Percentiles rank a stretch among this genome's conserved stretches.
Conservation (phyloP, 2,113 vertebrate genomes). For the Myotis brandtii region DNA sequence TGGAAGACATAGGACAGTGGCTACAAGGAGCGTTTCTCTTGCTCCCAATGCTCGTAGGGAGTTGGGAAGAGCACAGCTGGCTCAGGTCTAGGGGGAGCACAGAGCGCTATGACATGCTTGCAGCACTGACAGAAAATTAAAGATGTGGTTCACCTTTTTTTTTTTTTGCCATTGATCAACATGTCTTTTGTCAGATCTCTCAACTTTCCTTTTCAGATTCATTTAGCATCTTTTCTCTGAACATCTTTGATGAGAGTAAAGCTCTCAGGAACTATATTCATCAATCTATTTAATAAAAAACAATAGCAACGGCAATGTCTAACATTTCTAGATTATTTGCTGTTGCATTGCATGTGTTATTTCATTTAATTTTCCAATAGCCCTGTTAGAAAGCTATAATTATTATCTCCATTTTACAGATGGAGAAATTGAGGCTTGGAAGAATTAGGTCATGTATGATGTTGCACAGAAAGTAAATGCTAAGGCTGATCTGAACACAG, state of each 20-base stretch:
- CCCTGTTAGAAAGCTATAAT: not conserved
- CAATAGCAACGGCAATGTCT: not conserved
- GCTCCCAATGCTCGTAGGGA: not conserved
- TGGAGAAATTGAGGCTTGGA: not conserved
- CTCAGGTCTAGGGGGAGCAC: not conserved
- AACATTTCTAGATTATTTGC: not conserved
- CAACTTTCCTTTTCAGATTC: constrained; percentile 39
- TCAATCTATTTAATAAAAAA: constrained; percentile 39
- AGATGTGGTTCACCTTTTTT: not conserved
- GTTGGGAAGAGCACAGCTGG: not conserved
- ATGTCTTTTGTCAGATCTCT: constrained; percentile 19
- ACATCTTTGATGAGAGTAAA: constrained; percentile 6
- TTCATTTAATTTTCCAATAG: constrained; percentile 36
- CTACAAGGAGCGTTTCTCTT: not conserved
- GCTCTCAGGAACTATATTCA: not conserved
- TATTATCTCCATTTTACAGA: not conserved
- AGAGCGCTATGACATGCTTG: not conserved
- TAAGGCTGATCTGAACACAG: not conserved
- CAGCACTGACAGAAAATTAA: not conserved
- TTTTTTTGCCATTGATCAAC: not conserved
- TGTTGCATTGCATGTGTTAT: not conserved
- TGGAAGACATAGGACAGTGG: not conserved
- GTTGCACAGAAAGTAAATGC: not conserved
- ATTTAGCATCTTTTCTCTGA: constrained; percentile 48
- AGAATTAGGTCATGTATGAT: not conserved